Percentiles rank a stretch among this genome's conserved stretches.
Evolutionary conservation across 2,797 vertebrate genomes (phyloP).

Genomic region (Urosaurus nigricauda): DNA sequence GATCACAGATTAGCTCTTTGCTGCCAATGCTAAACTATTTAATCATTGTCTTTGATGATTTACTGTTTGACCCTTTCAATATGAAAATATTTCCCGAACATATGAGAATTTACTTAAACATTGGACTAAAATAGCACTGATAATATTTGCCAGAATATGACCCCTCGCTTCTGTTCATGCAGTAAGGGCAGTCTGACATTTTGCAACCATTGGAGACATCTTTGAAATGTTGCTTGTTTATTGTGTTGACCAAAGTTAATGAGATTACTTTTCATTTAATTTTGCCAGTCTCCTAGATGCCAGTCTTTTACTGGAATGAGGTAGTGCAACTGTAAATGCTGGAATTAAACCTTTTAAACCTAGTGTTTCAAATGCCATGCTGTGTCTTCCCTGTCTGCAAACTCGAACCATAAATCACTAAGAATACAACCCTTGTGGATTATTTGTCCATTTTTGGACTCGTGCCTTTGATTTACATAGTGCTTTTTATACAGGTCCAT

Average conservation of each 20-base stretch:
- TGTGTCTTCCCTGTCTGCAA: constrained; percentile 5
- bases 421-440: constrained; percentile 16
- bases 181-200: constrained; percentile 27
- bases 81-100: constrained; percentile 61
- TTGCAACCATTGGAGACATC: constrained; percentile 58
- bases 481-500: background rate
- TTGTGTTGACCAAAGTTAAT: constrained; percentile 75
- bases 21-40: constrained; percentile 23
- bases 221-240: constrained; percentile 74
- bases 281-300: constrained; percentile 69
- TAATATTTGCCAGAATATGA: constrained; percentile 2
- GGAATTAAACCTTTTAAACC: constrained; percentile 65
- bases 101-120: constrained; percentile 67
- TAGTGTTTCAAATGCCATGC: constrained; percentile 50
- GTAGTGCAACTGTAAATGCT: constrained; percentile 54
- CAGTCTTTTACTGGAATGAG: constrained; percentile 55
- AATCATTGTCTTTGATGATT: constrained; percentile 31
- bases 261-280: constrained; percentile 75
- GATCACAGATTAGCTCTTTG: background rate
- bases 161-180: constrained; percentile 14
- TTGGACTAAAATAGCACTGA: constrained; percentile 60
- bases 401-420: constrained; percentile 55
- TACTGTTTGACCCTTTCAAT: constrained; percentile 48
- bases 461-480: constrained; percentile 1
- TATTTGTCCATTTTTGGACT: background rate